These are phyloP conservation scores for Charanyca ferruginea DNA, from an alignment of 2,888 invertebrate genomes.

Conservation along the genomic window DNA sequence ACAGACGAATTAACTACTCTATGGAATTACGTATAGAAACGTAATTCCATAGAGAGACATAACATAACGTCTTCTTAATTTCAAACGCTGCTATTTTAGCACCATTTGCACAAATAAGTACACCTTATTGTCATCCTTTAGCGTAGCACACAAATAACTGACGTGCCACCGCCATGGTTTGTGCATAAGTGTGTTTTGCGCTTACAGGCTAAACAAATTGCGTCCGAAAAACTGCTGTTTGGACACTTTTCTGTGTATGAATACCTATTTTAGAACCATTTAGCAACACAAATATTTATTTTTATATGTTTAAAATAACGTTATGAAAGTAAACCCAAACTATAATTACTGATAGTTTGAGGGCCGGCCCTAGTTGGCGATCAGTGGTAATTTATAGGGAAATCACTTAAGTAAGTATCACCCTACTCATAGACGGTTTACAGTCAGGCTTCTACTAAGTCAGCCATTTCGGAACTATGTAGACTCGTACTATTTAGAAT, in stretches of 20 bases:
- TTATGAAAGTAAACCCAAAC: slow-evolving; percentile 1
- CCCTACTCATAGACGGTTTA: slow-evolving; percentile 16
- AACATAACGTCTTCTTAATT: no score
- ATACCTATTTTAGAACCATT: neutral
- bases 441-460: slow-evolving; percentile 23
- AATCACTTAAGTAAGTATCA: slow-evolving; percentile 40
- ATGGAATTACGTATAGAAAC: no score
- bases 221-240: neutral
- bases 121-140: slow-evolving; percentile 5
- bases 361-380: slow-evolving; percentile 38
- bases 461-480: slow-evolving; percentile 20
- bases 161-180: slow-evolving; percentile 15
- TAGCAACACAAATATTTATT: neutral
- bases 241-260: neutral
- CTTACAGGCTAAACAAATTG: slow-evolving; percentile 6
- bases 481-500: neutral
- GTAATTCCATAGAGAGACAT: no score
- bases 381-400: slow-evolving; percentile 43
- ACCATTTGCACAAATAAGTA: no score
- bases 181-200: slow-evolving; percentile 2
- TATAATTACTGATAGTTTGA: slow-evolving; percentile 23
- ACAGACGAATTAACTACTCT: no score
- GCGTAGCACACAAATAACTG: slow-evolving; percentile 3
- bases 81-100: no score
- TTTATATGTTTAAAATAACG: neutral